A percentile compares a stretch with the other conserved stretches of the same genome.
phyloP scores from a whole-genome alignment of 2,113 vertebrate genomes.

The Melanerpes aurifrons region DNA sequence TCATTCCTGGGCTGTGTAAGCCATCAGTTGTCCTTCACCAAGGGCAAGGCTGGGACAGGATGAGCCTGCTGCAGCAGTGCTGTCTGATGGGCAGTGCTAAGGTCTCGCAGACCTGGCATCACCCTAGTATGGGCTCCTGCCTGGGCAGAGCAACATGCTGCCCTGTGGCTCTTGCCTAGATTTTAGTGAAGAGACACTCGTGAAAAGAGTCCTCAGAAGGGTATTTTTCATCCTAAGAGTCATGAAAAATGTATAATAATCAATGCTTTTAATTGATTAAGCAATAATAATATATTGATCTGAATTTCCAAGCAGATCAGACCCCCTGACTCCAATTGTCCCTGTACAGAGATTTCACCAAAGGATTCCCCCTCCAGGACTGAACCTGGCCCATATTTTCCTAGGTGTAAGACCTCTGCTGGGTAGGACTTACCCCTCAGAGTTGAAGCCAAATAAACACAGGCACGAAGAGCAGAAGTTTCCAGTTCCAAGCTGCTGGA shows the following conservation, averaged over 20 bases:
- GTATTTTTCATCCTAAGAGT: neutral
- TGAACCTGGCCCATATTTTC: neutral
- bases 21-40: neutral
- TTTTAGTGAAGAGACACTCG: neutral
- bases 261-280: neutral
- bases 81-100: neutral
- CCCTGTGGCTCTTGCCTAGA: neutral
- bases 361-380: neutral
- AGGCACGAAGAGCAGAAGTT: neutral
- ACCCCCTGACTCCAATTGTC: rapidly evolving
- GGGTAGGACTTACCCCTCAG: neutral
- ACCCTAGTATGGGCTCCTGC: neutral
- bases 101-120: neutral
- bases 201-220: neutral
- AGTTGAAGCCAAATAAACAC: neutral
- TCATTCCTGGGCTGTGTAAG: neutral
- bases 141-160: neutral
- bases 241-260: neutral
- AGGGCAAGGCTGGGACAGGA: neutral
- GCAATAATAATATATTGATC: neutral
- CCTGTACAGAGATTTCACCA: neutral
- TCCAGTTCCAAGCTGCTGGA: neutral
- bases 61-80: neutral
- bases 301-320: neutral
- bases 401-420: neutral